Base-by-base conservation (phyloP, 2,113 vertebrate genomes). In the Tragelaphus strepsiceros region DNA sequence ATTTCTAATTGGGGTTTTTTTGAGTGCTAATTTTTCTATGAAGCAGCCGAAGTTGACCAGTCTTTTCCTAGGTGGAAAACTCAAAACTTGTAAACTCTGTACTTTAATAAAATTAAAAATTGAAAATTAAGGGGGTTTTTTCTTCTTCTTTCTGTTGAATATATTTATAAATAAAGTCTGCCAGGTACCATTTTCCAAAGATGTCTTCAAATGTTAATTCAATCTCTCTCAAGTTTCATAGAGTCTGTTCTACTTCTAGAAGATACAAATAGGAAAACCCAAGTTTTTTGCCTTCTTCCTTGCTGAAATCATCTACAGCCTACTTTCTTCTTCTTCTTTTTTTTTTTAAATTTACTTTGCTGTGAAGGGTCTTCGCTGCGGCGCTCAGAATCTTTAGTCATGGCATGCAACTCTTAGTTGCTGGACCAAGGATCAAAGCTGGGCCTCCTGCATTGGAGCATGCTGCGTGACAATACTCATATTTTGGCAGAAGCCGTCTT, bases 21-120 rank as follows among this genome's bases (percentile, higher is more conserved):
- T 95, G n/a, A 94, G 78, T 96, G 77, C 91, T 93, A 77, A 81
- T 84, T 97, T 98, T 98, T 98, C 94, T 98, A 98, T 94, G 67
- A 92, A 97, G 51, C 24, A 22, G 86, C 95, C 46, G 67, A 94
- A 95, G 49, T 96, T 96, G 93, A 96, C 95, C 46, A 82, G 83
- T 81, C 94, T 96, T 97, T 97, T 98, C 91, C 86, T 98, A 78
- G 93, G 53, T 98, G 94, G 58, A 87, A 80, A 88, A 84, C 11
- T 82, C 94, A 91, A 90, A 82, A 98, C 91, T 84, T 98, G 91
- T 97, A 54, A 96, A 54, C 86, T 96, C 90, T 95, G 61, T 94
- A 96, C 90, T 96, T 96, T 96, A 98, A 98, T 98, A 98, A 98
- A 98, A 92, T 43, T 90, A 62, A 88, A 97, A 95, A 92, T 64